These are phyloP conservation scores for Chloroceryle aenea DNA, from an alignment of 2,113 vertebrate genomes.

Conservation along the genomic window DNA sequence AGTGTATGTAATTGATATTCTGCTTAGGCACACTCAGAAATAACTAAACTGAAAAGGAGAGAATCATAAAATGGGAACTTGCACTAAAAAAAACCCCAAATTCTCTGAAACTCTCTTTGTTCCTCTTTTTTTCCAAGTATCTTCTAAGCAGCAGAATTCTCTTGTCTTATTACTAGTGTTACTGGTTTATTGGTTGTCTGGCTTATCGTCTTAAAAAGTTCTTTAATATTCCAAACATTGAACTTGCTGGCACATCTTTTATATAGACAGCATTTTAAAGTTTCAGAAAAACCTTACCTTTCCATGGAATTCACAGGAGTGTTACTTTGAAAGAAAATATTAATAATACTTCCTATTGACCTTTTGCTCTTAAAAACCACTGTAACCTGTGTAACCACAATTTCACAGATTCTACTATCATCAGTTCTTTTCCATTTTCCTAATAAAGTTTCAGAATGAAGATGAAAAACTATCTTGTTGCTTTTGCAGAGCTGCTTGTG, in stretches of 20 bases:
- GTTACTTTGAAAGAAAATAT: not conserved
- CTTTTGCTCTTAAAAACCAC: not conserved
- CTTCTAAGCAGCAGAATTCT: not conserved
- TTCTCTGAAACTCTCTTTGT: not conserved
- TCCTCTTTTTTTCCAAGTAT: not conserved
- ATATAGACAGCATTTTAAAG: not conserved
- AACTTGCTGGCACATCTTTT: not conserved
- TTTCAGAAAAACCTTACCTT: not conserved
- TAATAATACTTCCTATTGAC: not conserved
- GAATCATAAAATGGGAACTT: not conserved
- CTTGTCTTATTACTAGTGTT: not conserved
- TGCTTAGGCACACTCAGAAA: not conserved
- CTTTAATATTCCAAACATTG: not conserved
- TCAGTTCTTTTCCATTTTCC: not conserved
- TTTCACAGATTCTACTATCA: not conserved
- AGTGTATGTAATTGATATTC: not conserved
- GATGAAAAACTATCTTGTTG: not conserved
- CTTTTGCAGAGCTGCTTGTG: not conserved
- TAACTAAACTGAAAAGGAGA: not conserved
- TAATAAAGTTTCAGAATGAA: not conserved
- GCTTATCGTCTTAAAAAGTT: not conserved
- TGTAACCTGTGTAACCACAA: not conserved
- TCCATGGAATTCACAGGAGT: not conserved
- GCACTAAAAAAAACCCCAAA: not conserved
- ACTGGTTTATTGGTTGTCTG: not conserved